These are phyloP conservation scores for Saturnia japonica DNA, from an alignment of 2,888 invertebrate genomes.

Conservation along the genomic window DNA sequence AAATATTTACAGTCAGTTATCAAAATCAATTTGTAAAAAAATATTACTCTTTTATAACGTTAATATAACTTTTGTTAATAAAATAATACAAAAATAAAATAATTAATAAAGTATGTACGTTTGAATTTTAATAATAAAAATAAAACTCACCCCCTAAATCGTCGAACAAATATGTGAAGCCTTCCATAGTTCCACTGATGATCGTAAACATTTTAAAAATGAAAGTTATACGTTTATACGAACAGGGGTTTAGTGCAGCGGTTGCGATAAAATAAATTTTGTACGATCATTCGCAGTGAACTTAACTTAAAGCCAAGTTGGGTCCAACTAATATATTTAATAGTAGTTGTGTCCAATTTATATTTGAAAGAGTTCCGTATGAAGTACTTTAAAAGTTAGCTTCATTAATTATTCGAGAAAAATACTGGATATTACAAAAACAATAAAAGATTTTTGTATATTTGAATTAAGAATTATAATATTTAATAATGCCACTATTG, in stretches of 20 bases:
- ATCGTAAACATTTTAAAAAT: constrained; percentile 33
- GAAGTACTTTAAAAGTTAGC: no score
- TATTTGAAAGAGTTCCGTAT: neutral
- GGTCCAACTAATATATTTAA: neutral
- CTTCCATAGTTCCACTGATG: constrained; percentile 29
- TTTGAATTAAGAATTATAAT: no score
- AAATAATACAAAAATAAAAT: no score
- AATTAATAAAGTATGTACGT: neutral
- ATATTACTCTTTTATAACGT: no score
- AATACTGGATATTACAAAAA: no score
- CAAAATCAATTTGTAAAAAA: no score
- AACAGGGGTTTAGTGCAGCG: neutral
- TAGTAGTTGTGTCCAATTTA: neutral
- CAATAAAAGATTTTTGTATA: no score
- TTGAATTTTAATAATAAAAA: neutral
- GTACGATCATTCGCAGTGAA: neutral
- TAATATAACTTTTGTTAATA: no score
- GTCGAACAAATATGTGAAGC: constrained; percentile 41
- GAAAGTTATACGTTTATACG: neutral
- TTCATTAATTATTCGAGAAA: no score
- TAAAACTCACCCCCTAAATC: constrained; percentile 45
- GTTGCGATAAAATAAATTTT: constrained; percentile 1
- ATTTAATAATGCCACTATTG: no score
- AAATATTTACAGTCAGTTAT: no score
- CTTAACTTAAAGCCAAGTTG: neutral